Conservation (phyloP, 2,797 vertebrate genomes). For the Leptatherina wallacei region DNA sequence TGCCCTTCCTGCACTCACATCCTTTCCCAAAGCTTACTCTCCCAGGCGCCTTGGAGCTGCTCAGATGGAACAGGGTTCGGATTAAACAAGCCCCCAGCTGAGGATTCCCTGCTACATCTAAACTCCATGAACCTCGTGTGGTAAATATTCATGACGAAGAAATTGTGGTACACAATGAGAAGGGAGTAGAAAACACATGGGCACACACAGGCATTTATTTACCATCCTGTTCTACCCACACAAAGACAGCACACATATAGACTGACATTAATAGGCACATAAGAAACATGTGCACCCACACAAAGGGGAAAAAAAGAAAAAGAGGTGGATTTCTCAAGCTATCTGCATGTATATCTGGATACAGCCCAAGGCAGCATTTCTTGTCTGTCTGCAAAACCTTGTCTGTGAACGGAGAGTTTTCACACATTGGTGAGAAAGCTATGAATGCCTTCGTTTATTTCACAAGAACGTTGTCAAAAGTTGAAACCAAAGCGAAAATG, state of each 20-base stretch:
- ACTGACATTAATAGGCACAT: slow-evolving; percentile 46
- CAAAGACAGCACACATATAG: slow-evolving; percentile 16
- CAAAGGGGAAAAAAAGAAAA: slow-evolving; percentile 18
- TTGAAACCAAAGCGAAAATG: slow-evolving; percentile 15
- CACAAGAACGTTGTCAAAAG: slow-evolving; percentile 32
- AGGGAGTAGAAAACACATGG: slow-evolving; percentile 23
- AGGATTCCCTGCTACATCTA: slow-evolving; percentile 65
- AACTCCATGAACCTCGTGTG: slow-evolving; percentile 52
- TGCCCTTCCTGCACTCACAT: slow-evolving; percentile 45
- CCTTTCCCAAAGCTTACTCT: slow-evolving; percentile 49
- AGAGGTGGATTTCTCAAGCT: slow-evolving; percentile 43
- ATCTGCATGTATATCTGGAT: slow-evolving; percentile 49
- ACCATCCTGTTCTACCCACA: slow-evolving; percentile 26
- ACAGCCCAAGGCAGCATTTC: slow-evolving; percentile 60
- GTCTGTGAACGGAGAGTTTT: slow-evolving; percentile 63
- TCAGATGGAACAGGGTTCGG: slow-evolving; percentile 59
- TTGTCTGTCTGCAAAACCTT: slow-evolving; percentile 64
- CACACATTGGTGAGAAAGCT: slow-evolving; percentile 33
- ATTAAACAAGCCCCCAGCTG: slow-evolving; percentile 64
- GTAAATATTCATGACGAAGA: slow-evolving; percentile 70
- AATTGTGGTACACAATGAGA: slow-evolving; percentile 40
- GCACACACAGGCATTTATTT: slow-evolving; percentile 7
- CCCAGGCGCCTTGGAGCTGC: slow-evolving; percentile 45
- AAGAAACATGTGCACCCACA: slow-evolving; percentile 59
- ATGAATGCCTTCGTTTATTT: slow-evolving; percentile 41